Percentiles rank a stretch among this genome's conserved stretches.
These are phyloP conservation scores for Achroia grisella DNA, from an alignment of 1,140 invertebrate genomes.

Conservation along the genomic window DNA sequence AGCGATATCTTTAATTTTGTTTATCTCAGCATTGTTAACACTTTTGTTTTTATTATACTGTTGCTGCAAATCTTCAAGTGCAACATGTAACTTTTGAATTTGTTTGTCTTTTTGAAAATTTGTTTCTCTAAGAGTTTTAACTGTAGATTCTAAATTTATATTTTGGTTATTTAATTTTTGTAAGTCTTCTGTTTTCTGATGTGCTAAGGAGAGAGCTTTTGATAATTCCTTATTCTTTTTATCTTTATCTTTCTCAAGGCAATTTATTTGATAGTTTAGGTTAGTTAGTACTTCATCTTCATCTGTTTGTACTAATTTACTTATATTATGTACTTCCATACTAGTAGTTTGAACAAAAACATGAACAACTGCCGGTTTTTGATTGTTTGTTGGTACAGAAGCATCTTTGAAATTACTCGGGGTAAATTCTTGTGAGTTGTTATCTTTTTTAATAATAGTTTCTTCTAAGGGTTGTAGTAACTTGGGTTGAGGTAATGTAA, in stretches of 20 bases:
- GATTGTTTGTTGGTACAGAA: too few species aligned
- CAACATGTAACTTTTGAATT: constrained; percentile 28
- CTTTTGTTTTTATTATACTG: constrained; percentile 33
- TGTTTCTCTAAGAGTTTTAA: constrained; percentile 31
- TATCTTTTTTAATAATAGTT: too few species aligned
- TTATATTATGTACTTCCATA: constrained; percentile 8
- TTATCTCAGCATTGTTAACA: constrained; percentile 19
- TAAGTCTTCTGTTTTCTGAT: constrained; percentile 32
- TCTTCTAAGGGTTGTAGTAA: constrained; percentile 15
- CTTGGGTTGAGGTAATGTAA: constrained; percentile 38
- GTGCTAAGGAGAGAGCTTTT: constrained; percentile 21
- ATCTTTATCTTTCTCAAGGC: constrained; percentile 23
- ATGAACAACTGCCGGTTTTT: neutral
- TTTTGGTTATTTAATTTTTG: constrained; percentile 33
- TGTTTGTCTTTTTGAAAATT: constrained; percentile 34
- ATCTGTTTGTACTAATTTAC: constrained; percentile 39
- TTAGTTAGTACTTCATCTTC: constrained; percentile 20
- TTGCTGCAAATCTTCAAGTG: constrained; percentile 30
- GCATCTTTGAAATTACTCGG: too few species aligned
- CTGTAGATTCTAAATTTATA: constrained; percentile 22
- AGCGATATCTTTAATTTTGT: constrained; percentile 18
- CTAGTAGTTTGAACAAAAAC: constrained; percentile 31
- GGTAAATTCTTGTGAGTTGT: too few species aligned
- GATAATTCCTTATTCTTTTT: constrained; percentile 27
- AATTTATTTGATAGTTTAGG: constrained; percentile 24